These are phyloP conservation scores for Galeopterus variegatus DNA, from an alignment of 2,113 vertebrate species.

Conservation along the genomic window DNA sequence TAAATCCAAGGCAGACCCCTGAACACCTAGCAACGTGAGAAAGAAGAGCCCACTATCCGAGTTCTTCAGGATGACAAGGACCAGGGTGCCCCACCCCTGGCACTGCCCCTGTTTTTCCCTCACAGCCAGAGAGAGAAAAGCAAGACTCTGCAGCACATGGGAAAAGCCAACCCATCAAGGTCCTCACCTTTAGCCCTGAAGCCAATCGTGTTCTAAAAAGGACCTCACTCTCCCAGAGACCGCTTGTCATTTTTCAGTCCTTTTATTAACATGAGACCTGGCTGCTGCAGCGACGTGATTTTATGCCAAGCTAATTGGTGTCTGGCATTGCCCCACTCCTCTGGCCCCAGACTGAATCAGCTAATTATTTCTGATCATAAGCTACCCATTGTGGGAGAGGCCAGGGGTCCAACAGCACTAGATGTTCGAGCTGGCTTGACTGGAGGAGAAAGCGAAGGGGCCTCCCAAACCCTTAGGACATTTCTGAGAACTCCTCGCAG, in stretches of 20 bases:
- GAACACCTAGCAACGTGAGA: neutral
- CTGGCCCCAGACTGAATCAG: neutral
- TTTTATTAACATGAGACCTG: neutral
- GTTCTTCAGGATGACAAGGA: neutral
- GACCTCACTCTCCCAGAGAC: neutral
- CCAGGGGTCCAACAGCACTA: neutral
- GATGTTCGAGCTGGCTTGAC: neutral
- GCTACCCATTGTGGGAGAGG: neutral
- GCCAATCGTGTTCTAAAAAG: neutral
- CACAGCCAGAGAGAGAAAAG: neutral
- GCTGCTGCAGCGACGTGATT: neutral
- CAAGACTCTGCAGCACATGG: neutral
- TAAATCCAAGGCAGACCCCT: neutral
- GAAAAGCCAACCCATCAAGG: neutral
- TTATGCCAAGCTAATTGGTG: constrained; percentile 5
- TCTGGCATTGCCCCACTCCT: neutral
- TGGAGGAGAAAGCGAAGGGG: neutral
- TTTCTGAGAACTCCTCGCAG: neutral
- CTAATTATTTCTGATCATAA: constrained; percentile 48
- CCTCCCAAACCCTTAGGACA: neutral
- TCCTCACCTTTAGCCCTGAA: neutral
- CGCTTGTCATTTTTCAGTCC: neutral
- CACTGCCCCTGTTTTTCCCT: neutral
- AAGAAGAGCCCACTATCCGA: neutral
- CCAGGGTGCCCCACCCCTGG: neutral